Percentiles rank a stretch among this genome's conserved stretches.
Conservation (phyloP, 2,888 invertebrate genomes). For the Drymonia ruficornis region DNA sequence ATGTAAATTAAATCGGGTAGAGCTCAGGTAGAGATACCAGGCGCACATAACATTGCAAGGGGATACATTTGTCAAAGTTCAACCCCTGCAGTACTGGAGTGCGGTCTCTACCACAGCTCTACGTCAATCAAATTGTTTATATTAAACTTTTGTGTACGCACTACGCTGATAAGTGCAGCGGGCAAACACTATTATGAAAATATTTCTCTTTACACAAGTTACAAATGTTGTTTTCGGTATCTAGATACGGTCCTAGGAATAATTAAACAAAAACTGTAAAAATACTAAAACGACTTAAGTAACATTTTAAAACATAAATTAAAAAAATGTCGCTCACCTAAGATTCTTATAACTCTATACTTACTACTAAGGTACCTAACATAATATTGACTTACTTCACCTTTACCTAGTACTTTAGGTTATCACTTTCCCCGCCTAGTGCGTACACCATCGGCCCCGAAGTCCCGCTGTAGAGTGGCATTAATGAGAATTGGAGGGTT, state of each 20-base stretch:
- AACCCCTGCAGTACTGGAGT: constrained; percentile 23
- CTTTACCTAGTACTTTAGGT: neutral
- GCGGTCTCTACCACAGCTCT: constrained; percentile 28
- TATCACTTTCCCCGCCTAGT: neutral
- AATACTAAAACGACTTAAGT: too few species aligned
- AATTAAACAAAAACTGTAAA: too few species aligned
- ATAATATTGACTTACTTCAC: too few species aligned
- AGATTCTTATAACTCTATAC: too few species aligned
- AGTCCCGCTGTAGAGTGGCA: constrained; percentile 16
- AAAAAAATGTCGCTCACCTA: too few species aligned
- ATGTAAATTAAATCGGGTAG: too few species aligned
- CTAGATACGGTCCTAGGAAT: too few species aligned
- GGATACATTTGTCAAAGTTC: constrained; percentile 11
- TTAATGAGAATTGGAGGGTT: constrained; percentile 36
- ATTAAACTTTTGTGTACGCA: constrained; percentile 16
- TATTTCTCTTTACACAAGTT: too few species aligned
- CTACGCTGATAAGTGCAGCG: neutral
- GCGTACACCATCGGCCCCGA: neutral
- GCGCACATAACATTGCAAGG: constrained; percentile 1
- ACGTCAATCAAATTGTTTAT: constrained; percentile 33
- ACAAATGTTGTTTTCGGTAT: too few species aligned
- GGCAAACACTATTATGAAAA: neutral
- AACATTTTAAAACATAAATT: too few species aligned
- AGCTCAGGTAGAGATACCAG: neutral
- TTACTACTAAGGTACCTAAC: too few species aligned